Evolutionary conservation across 2,113 vertebrate species (phyloP).

Genomic region (Charina bottae): DNA sequence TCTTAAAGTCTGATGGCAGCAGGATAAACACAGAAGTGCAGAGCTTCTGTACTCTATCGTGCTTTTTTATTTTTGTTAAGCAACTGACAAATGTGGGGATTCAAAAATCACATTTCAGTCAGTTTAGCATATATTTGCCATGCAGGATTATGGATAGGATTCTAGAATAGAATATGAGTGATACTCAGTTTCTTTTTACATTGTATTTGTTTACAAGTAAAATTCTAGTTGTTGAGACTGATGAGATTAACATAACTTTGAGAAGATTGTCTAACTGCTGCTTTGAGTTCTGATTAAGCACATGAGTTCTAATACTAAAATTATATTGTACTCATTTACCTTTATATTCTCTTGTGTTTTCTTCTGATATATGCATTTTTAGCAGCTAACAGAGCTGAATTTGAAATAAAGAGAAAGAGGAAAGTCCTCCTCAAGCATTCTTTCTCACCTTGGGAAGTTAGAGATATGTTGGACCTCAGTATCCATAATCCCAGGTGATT

Average conservation of each 20-base stretch:
- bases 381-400: not conserved
- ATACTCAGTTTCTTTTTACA: not conserved
- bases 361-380: not conserved
- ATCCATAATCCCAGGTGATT: not conserved
- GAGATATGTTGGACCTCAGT: not conserved
- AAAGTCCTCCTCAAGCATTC: not conserved
- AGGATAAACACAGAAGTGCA: slow-evolving; percentile 7
- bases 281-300: not conserved
- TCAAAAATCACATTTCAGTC: not conserved
- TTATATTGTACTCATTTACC: not conserved
- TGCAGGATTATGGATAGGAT: not conserved
- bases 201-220: not conserved
- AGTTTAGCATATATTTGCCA: not conserved
- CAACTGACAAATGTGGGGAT: slow-evolving; percentile 5
- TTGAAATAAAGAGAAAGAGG: not conserved
- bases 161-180: not conserved
- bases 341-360: not conserved
- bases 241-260: not conserved
- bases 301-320: not conserved
- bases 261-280: not conserved
- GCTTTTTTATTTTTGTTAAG: slow-evolving; percentile 11
- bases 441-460: not conserved
- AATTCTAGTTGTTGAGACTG: not conserved
- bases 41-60: not conserved
- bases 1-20: not conserved